These are phyloP conservation scores for Chlorodrepanis virens DNA, from an alignment of 2,113 vertebrate species.

Conservation along the genomic window DNA sequence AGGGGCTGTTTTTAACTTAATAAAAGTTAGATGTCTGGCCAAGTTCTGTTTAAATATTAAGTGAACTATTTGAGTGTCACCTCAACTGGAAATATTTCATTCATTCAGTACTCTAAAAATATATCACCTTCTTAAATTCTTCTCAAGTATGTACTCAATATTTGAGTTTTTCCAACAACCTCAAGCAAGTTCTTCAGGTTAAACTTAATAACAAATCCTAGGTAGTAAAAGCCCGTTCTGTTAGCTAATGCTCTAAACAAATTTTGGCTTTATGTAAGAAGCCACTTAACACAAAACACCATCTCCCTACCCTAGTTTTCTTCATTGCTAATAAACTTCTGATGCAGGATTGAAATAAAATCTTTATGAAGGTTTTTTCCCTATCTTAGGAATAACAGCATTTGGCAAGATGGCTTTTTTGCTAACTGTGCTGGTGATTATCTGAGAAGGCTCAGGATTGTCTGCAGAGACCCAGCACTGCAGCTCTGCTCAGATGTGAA, in stretches of 20 bases:
- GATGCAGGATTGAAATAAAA: neutral
- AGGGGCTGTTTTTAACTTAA: neutral
- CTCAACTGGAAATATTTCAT: conserved; percentile 54
- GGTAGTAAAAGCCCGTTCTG: neutral
- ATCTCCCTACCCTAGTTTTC: neutral
- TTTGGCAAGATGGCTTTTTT: neutral
- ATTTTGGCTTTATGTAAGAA: neutral
- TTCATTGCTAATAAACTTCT: neutral
- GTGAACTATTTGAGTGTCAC: conserved; percentile 23
- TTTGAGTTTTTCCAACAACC: conserved; percentile 15
- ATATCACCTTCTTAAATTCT: conserved; percentile 60
- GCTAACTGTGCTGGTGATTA: neutral
- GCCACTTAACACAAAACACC: neutral
- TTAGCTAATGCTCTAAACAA: neutral
- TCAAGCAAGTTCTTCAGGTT: conserved; percentile 10
- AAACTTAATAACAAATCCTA: neutral
- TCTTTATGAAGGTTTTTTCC: neutral
- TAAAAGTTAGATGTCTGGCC: neutral
- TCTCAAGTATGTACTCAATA: conserved; percentile 31
- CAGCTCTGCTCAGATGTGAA: neutral
- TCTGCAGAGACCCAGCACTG: neutral
- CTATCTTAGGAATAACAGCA: neutral
- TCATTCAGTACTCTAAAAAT: conserved; percentile 42
- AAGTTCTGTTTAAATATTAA: conserved; percentile 45
- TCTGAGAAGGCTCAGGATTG: neutral